Evolutionary conservation across 2,797 vertebrate genomes (phyloP), one percentile per base, ranked within the genome.

Genomic region (Distichodus sexfasciatus): DNA sequence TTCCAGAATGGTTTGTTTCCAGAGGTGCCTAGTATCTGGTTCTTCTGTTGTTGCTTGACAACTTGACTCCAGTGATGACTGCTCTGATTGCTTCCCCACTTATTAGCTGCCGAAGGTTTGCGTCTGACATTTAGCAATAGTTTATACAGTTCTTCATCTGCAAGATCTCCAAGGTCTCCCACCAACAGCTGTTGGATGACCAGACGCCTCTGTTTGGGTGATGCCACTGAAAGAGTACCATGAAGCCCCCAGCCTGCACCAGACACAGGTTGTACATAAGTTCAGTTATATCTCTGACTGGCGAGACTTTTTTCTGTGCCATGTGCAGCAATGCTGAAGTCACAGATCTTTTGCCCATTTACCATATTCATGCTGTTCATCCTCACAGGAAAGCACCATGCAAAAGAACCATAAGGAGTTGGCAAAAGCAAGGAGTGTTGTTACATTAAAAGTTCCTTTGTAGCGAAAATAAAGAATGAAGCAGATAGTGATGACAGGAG

Each of bases 111-210:
- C 12, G 55, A 70, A 0, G 76, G 61, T 54, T 79, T 85, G 46
- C 76, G 69, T 21, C 64, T 72, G 19, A 79, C 76, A 5, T 83
- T 85, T 10, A 86, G 85, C 31, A 90, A 81, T 62, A 91, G 87
- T 65, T 85, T 75, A 64, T 87, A 55, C 35, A 91, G 79, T 54
- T 77, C 80, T 50, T 88, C 87, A 17, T 93, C 90, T 1, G 86
- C 87, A 66, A 91, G 81, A 66, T 93, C 91, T 8, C 88, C 89
- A 59, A 92, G 79, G 79, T 91, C 90, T 0, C 90, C 90, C 8
- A 78, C 81, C 76, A 91, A 77, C 63, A 93, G 82, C 74, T 92
- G 85, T 71, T 88, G 85, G 66, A 93, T 43, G 58, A 91, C 63
- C 69, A 55, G 77, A 74, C 79, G 90, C 77, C 90, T 87, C 41